Percentiles rank a stretch among this genome's conserved stretches.
Evolutionary conservation across 2,113 vertebrate genomes (phyloP).

Genomic region (Tachysurus vachellii): DNA sequence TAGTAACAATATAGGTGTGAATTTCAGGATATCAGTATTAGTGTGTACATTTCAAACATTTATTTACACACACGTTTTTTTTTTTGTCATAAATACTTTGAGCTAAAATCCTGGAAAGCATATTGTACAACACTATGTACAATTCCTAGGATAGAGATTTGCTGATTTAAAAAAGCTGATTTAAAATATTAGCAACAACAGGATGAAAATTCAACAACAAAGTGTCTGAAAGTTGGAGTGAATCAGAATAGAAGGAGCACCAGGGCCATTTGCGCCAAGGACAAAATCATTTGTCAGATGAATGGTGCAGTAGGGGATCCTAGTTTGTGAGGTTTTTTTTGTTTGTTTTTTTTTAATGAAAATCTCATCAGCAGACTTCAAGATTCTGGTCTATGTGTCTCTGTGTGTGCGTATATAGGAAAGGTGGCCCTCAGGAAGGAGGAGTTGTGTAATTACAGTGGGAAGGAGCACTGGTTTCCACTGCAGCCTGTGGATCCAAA

Average conservation of each 20-base stretch:
- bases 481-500: constrained; percentile 93
- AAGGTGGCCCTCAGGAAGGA: constrained; percentile 97
- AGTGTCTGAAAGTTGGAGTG: background rate
- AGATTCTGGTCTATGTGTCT: constrained; percentile 54
- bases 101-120: background rate
- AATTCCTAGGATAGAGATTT: background rate
- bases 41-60: background rate
- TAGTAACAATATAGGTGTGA: background rate
- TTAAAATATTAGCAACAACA: background rate
- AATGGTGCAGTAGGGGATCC: background rate
- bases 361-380: background rate
- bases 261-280: background rate
- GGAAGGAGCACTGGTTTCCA: constrained; percentile 92
- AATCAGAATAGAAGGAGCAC: background rate
- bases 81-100: background rate
- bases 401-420: constrained; percentile 71
- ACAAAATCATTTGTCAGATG: background rate
- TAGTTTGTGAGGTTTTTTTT: background rate
- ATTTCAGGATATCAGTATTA: background rate
- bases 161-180: background rate
- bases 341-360: background rate
- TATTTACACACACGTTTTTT: background rate
- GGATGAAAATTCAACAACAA: background rate
- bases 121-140: background rate
- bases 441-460: constrained; percentile 87